These are phyloP conservation scores for Muntiacus reevesi DNA, from an alignment of 2,113 vertebrate genomes.

Conservation along the genomic window DNA sequence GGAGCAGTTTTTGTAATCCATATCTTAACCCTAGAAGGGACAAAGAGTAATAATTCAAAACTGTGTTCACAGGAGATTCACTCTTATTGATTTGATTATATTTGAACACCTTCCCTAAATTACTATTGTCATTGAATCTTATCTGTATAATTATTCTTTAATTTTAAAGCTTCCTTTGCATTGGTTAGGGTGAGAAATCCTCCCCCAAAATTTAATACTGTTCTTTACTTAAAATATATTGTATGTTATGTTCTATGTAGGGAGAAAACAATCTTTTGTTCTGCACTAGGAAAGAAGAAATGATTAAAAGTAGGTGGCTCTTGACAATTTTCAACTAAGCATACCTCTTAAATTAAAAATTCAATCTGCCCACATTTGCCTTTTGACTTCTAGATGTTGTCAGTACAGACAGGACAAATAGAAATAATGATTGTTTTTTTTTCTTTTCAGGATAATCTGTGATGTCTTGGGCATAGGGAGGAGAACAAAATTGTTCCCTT, in stretches of 20 bases:
- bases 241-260: neutral
- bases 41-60: constrained; percentile 68
- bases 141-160: constrained; percentile 71
- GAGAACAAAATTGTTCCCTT: neutral
- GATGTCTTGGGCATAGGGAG: neutral
- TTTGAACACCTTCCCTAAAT: constrained; percentile 51
- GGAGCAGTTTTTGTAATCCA: constrained; percentile 70
- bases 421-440: neutral
- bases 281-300: constrained; percentile 53
- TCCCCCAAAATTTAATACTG: neutral
- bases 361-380: constrained; percentile 48
- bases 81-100: constrained; percentile 70
- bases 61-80: constrained; percentile 45
- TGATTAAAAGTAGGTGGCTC: constrained; percentile 69
- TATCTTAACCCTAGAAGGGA: constrained; percentile 59
- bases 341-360: constrained; percentile 55
- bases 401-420: constrained; percentile 43
- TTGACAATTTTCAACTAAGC: constrained; percentile 68
- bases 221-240: neutral
- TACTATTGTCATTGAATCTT: constrained; percentile 43
- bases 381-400: constrained; percentile 57
- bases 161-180: constrained; percentile 57
- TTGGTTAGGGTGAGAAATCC: constrained; percentile 22
- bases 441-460: neutral
- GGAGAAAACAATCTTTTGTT: constrained; percentile 54